phyloP scores from a whole-genome alignment of 2,888 invertebrate species.

The Phorcus lineatus region DNA sequence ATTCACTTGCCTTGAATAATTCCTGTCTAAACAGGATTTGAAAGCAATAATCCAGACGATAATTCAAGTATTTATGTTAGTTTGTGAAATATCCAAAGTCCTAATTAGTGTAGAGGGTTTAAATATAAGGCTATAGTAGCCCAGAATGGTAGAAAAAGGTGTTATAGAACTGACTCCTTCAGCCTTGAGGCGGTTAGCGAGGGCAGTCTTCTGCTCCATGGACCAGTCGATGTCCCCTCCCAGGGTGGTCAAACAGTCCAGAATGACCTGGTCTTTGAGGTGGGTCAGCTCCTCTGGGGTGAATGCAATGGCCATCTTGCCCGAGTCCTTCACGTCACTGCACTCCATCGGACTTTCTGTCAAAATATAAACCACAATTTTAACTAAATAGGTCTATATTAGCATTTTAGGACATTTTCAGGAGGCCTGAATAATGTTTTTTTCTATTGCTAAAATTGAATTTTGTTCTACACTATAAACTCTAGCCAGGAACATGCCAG shows the following conservation, averaged over 20 bases:
- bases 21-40: too few species aligned
- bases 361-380: not conserved
- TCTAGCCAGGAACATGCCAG: too few species aligned
- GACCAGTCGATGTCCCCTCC: slow-evolving; percentile 17
- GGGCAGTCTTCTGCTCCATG: not conserved
- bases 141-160: too few species aligned
- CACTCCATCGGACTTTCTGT: not conserved
- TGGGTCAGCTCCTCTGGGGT: not conserved
- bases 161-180: not conserved
- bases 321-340: not conserved
- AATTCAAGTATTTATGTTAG: too few species aligned
- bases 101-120: not conserved
- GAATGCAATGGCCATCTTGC: not conserved
- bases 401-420: too few species aligned
- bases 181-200: not conserved
- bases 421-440: too few species aligned
- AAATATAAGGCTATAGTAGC: not conserved
- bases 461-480: too few species aligned
- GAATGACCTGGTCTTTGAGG: not conserved
- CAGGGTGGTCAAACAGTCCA: not conserved
- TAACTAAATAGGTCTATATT: too few species aligned
- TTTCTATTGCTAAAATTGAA: too few species aligned
- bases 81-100: too few species aligned
- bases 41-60: too few species aligned
- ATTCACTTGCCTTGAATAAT: too few species aligned